These are phyloP conservation scores for Acronicta alni DNA, from an alignment of 2,888 invertebrate species.

Conservation along the genomic window DNA sequence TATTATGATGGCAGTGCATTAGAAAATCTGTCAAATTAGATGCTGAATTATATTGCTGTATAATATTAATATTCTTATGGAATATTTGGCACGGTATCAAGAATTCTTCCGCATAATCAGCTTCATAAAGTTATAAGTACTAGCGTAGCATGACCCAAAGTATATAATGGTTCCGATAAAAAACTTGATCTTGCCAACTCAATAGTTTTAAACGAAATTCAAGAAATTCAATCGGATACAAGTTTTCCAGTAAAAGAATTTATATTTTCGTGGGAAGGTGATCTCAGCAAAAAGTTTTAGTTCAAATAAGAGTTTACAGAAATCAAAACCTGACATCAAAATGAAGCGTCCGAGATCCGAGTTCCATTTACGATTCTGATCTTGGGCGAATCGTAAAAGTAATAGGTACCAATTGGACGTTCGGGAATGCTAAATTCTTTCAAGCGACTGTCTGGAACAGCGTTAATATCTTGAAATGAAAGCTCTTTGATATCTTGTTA, in stretches of 20 bases:
- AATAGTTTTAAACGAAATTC: conserved; percentile 59
- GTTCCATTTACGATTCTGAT: conserved; percentile 56
- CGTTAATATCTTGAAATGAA: conserved; percentile 44
- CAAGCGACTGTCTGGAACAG: conserved; percentile 36
- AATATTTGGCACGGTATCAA: conserved; percentile 60
- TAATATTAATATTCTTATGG: conserved; percentile 51
- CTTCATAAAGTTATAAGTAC: conserved; percentile 31
- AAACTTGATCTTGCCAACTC: conserved; percentile 41
- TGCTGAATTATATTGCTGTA: conserved; percentile 34
- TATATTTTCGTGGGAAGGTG: conserved; percentile 54
- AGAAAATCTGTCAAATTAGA: conserved; percentile 40
- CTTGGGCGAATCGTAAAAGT: conserved; percentile 54
- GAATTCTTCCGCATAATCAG: conserved; percentile 47
- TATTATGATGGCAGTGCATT: conserved; percentile 16
- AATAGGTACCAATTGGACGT: conserved; percentile 52
- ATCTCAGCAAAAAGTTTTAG: conserved; percentile 40
- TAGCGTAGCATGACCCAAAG: conserved; percentile 18
- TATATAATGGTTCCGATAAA: conserved; percentile 43
- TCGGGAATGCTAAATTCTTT: conserved; percentile 52
- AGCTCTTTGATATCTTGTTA: conserved; percentile 33
- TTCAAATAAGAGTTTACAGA: conserved; percentile 37
- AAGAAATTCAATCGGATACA: conserved; percentile 63
- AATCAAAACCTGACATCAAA: conserved; percentile 58
- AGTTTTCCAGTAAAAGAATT: conserved; percentile 58
- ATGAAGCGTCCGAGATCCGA: conserved; percentile 54